A percentile compares a stretch with the other conserved stretches of the same genome.
Conservation (phyloP, 2,888 invertebrate genomes). For the Proisotoma minuta region DNA sequence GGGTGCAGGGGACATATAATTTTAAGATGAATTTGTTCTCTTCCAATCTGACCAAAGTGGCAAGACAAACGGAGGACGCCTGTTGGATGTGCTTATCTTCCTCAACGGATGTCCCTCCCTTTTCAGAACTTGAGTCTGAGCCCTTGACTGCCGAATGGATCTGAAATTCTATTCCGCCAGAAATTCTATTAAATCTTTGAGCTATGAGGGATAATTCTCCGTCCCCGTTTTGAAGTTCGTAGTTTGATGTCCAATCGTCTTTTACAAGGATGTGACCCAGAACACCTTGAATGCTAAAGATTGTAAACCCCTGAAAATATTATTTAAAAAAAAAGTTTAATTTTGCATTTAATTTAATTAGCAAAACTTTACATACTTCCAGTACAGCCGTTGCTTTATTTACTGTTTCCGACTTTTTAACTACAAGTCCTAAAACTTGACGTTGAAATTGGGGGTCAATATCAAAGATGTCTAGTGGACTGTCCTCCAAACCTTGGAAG, state of each 20-base stretch:
- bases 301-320: slow-evolving; percentile 20
- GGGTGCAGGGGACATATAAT: slow-evolving; percentile 30
- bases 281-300: slow-evolving; percentile 31
- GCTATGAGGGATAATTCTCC: slow-evolving; percentile 30
- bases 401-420: slow-evolving; percentile 18
- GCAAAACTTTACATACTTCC: not conserved
- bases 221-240: slow-evolving; percentile 33
- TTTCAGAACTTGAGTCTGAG: not conserved
- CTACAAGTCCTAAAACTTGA: slow-evolving; percentile 31
- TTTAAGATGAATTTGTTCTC: slow-evolving; percentile 37
- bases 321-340: not conserved
- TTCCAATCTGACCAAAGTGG: slow-evolving; percentile 33
- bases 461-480: slow-evolving; percentile 35
- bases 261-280: slow-evolving; percentile 27
- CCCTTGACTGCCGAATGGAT: not conserved
- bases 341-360: too few species aligned
- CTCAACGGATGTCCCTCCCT: slow-evolving; percentile 12
- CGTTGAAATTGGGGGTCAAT: slow-evolving; percentile 18
- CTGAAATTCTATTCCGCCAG: slow-evolving; percentile 39
- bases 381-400: slow-evolving; percentile 5
- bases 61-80: not conserved
- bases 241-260: slow-evolving; percentile 31
- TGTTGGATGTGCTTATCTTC: slow-evolving; percentile 12
- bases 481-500: slow-evolving; percentile 25
- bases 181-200: slow-evolving; percentile 31